Evolutionary conservation across 2,888 invertebrate species (phyloP).

Genomic region (Pycnomerus fuliginosus): DNA sequence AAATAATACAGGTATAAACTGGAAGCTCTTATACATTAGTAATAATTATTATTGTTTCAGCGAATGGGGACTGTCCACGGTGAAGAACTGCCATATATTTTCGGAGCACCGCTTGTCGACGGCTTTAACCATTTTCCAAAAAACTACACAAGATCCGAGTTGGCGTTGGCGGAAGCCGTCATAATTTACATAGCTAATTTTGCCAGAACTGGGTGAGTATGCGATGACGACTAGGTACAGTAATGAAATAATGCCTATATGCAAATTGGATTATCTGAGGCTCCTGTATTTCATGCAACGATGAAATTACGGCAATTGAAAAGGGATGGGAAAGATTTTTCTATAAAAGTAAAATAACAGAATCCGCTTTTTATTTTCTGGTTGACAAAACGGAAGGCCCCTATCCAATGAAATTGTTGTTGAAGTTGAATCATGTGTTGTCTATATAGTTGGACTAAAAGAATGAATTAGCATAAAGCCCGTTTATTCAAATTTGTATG

Average conservation of each 20-base stretch:
- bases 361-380: no score
- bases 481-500: conserved; percentile 44
- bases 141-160: conserved; percentile 86
- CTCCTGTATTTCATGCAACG: no score
- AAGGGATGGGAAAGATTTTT: no score
- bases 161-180: conserved; percentile 82
- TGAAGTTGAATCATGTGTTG: no score
- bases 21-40: not conserved
- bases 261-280: no score
- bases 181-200: conserved; percentile 89
- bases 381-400: no score
- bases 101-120: conserved; percentile 86
- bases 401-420: no score
- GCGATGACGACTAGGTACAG: conserved; percentile 1
- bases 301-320: no score
- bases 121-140: conserved; percentile 80
- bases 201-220: conserved; percentile 83
- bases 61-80: conserved; percentile 91
- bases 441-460: no score
- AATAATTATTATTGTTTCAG: conserved; percentile 54
- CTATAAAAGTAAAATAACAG: no score
- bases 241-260: conserved; percentile 7
- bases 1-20: no score
- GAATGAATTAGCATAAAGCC: conserved; percentile 44
- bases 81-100: conserved; percentile 87